Base-by-base conservation (phyloP, 2,888 invertebrate species). In the Aleiodes testaceus region DNA sequence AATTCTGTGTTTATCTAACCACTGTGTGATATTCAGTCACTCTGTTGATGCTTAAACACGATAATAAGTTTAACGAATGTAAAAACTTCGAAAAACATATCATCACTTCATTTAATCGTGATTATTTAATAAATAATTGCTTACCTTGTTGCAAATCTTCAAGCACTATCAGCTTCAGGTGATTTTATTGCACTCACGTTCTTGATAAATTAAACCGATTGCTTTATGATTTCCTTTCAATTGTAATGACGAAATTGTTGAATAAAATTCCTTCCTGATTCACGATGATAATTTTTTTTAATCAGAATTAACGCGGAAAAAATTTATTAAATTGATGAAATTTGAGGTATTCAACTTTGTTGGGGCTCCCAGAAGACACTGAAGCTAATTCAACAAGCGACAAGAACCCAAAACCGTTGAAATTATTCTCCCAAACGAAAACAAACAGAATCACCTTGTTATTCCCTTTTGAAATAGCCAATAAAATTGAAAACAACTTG, bases 121-220 rank as follows among this genome's bases (percentile, higher is more conserved):
- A 14, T 55, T 55, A 55, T 55, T 55, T 55, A 55, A 55, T 55
- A 26, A 55, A 55, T 55, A 55, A 30, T 55, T 53, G 14, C 55
- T 55, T 11, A 55, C 55, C 20, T 52, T 52, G 36, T 55, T 55
- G 30, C 12, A 26, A 53, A n/a, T 55, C 12, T 14, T 3, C n/a
- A 55, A 55, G 30, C 16, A 30, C 55, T 2, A 30, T n/a, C 3
- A 16, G 30, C 7, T 30, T 26, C n/a, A 26, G 55, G 14, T 18
- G n/a, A 30, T 30, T 55, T 30, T 30, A 14, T 7, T 30, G 14
- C 30, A 55, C 36, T 36, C 36, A 36, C 14, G 55, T 12, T 55
- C 30, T 7, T n/a, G 30, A 55, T 55, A 14, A 26, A 52, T 30
- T 55, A 14, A n/a, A 6, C 1, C 55, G 26, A 26, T 55, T 14